Percentiles rank a stretch among this genome's conserved stretches.
Evolutionary conservation across 1,140 invertebrate species (phyloP).

Genomic region (Brachionus paranguensis): DNA sequence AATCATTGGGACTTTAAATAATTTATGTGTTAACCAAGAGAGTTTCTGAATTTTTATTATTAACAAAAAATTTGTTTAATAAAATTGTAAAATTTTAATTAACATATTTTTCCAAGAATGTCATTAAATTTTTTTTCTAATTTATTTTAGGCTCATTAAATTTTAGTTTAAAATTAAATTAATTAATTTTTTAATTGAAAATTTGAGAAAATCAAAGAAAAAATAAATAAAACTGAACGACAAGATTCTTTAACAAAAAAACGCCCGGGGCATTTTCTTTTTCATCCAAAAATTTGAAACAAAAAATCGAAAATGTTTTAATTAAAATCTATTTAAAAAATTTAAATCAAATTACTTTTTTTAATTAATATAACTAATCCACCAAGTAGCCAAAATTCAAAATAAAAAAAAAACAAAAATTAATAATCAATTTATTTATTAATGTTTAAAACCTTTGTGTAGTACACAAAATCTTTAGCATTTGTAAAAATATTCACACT

Average conservation of each 20-base stretch:
- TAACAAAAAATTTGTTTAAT: not conserved
- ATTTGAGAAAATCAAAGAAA: not conserved
- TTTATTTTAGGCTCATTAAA: too few relatives aligned
- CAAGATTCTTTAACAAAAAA: too few relatives aligned
- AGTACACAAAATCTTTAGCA: not conserved
- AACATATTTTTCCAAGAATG: not conserved
- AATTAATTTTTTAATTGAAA: too few relatives aligned
- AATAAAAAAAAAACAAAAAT: not conserved
- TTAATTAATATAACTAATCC: too few relatives aligned
- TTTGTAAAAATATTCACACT: not conserved
- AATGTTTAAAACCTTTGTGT: not conserved
- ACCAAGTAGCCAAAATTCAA: not conserved
- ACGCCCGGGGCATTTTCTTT: too few relatives aligned
- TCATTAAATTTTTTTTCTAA: not conserved
- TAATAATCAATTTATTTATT: not conserved
- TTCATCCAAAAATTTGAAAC: not conserved
- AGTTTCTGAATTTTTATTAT: not conserved
- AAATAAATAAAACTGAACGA: not conserved
- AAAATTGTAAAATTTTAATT: not conserved
- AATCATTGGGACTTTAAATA: constrained; percentile 28
- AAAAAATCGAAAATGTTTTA: not conserved
- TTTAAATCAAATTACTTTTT: too few relatives aligned
- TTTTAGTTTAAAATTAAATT: too few relatives aligned
- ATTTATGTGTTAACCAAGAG: not conserved
- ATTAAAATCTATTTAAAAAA: not conserved